Base-by-base conservation (phyloP, 2,797 vertebrate genomes). In the Numenius phaeopus region DNA sequence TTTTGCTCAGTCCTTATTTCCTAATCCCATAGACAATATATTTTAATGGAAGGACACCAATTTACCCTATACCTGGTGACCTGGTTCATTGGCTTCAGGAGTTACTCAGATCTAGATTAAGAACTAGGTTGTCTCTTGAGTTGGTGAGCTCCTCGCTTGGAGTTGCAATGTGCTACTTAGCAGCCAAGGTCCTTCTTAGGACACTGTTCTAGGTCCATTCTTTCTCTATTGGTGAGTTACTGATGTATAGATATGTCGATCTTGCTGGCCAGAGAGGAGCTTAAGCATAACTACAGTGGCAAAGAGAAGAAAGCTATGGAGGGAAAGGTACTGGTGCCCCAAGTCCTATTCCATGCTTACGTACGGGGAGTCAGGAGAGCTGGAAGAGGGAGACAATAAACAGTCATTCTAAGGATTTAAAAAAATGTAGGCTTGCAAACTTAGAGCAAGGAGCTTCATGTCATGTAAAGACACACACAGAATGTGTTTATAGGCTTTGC, bases 401-500 rank as follows among this genome's bases (percentile, higher is more conserved):
- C 87, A 96, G 77, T 91, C 88, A 87, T 96, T 96, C 91, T 39
- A 70, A 77, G 67, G 39, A 55, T 87, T 94, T 88, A 80, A 96
- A 94, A 94, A 90, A 82, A n/a, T 5, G 20, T 59, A 84, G 47
- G 30, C 72, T 90, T 89, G 54, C 39, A 87, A 93, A 73, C 64
- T 79, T 76, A 65, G 49, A 77, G 44, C 84, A 92, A 96, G 90
- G 80, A 93, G 80, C 87, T 96, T 64, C 84, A 42, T 78, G 92
- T 88, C 84, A 83, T 78, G 71, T 69, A 89, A 97, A 96, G 78
- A 66, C 82, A 95, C 84, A 82, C 57, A 82, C 5, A 46, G 83
- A 97, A 91, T 71, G 52, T 97, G 94, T 98, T 98, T 98, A 94
- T 94, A 95, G 95, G 87, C 75, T 96, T 89, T 86, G 93, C 83